Evolutionary conservation across 2,797 vertebrate species (phyloP).

Genomic region (Hydrophis major): DNA sequence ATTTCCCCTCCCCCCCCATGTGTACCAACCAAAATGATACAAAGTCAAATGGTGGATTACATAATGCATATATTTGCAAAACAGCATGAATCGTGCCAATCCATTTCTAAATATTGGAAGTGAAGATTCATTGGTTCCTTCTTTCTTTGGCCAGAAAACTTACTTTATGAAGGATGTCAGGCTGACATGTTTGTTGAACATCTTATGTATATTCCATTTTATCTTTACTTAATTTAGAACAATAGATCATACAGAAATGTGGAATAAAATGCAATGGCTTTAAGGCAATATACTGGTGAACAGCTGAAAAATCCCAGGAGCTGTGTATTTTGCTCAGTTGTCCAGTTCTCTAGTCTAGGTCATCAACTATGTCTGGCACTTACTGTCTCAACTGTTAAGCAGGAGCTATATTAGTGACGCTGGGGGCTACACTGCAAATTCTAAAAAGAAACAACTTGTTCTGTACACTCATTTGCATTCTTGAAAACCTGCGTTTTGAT

Average conservation of each 20-base stretch:
- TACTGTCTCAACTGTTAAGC: background rate
- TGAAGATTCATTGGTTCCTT: background rate
- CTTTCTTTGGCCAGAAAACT: background rate
- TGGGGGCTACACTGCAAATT: background rate
- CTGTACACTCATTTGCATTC: too few relatives aligned
- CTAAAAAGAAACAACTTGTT: background rate
- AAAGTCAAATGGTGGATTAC: background rate
- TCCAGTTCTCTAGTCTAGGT: background rate
- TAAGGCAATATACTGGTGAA: background rate
- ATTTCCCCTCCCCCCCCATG: background rate
- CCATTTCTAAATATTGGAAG: background rate
- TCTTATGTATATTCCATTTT: background rate
- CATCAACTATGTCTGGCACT: background rate
- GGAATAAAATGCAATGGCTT: background rate
- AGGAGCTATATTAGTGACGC: background rate
- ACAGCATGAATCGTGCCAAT: background rate
- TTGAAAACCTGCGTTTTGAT: too few relatives aligned
- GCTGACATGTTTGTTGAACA: background rate
- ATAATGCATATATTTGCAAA: background rate
- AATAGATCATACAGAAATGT: background rate
- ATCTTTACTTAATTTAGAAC: background rate
- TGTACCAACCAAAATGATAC: background rate
- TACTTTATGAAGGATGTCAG: background rate
- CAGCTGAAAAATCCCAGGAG: background rate
- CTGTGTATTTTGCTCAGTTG: background rate